Conservation (phyloP, 2,888 invertebrate genomes). For the Copidosoma aretas region DNA sequence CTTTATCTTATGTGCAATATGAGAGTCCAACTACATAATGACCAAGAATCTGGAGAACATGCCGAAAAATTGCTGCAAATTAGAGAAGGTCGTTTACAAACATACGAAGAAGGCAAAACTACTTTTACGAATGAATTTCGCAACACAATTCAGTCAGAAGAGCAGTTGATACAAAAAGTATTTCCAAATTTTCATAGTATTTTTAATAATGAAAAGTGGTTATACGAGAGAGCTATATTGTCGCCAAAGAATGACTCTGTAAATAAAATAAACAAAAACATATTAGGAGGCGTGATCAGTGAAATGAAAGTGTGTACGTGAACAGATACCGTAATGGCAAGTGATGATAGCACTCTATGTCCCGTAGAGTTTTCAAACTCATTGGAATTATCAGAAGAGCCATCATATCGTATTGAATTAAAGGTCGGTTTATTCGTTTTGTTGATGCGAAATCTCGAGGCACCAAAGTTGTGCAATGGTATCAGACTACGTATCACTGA, state of each 20-base stretch:
- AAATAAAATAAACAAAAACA: constrained; percentile 5
- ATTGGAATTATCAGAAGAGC: too few species aligned
- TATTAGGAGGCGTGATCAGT: not conserved
- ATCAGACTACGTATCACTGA: constrained; percentile 40
- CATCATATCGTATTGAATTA: too few species aligned
- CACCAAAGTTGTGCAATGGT: constrained; percentile 41
- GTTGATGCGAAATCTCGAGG: too few species aligned
- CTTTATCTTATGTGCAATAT: constrained; percentile 35
- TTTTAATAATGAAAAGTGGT: constrained; percentile 4
- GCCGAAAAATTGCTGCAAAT: constrained; percentile 40
- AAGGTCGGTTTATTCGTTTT: too few species aligned
- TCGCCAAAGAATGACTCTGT: constrained; percentile 19
- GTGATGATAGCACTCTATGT: too few species aligned
- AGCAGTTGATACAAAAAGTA: constrained; percentile 15
- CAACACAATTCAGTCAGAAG: too few species aligned
- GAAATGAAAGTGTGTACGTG: not conserved
- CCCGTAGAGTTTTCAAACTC: too few species aligned
- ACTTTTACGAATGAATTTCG: too few species aligned
- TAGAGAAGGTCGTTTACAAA: constrained; percentile 39
- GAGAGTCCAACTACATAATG: constrained; percentile 29
- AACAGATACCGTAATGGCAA: not conserved
- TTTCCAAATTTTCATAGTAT: constrained; percentile 11
- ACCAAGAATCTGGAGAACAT: constrained; percentile 27
- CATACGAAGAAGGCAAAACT: too few species aligned
- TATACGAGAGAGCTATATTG: constrained; percentile 18